Conservation (phyloP, 2,888 invertebrate genomes). For the Amphipyra tragopoginis region DNA sequence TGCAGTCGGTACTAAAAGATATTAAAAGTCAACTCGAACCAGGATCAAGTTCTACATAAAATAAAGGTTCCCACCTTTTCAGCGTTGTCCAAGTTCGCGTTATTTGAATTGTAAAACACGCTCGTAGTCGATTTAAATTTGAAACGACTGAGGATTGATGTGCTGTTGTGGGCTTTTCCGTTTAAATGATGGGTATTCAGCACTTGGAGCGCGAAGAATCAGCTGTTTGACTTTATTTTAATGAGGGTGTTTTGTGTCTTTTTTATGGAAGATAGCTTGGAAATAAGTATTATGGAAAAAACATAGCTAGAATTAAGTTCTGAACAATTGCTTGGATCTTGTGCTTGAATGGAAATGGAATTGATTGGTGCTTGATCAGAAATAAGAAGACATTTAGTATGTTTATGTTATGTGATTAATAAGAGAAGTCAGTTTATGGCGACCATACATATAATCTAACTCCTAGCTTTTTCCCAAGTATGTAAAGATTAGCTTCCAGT, state of each 20-base stretch:
- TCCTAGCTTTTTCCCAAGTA: no score
- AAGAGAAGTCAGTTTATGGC: no score
- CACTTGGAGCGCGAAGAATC: conserved; percentile 24
- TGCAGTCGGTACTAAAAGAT: conserved; percentile 59
- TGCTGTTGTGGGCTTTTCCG: conserved; percentile 52
- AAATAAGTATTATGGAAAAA: no score
- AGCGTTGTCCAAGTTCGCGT: conserved; percentile 66
- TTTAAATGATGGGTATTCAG: conserved; percentile 47
- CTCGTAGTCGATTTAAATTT: conserved; percentile 72
- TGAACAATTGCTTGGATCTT: no score
- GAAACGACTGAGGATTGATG: conserved; percentile 66
- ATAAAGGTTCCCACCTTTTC: conserved; percentile 74
- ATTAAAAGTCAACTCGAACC: conserved; percentile 73
- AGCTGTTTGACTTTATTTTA: conserved; percentile 11
- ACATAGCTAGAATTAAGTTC: no score
- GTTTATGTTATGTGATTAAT: no score
- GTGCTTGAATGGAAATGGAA: no score
- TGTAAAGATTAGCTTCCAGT: no score
- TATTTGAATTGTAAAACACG: conserved; percentile 79
- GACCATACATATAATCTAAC: no score
- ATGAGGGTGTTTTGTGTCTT: conserved; percentile 12
- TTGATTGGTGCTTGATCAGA: no score
- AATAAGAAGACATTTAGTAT: no score
- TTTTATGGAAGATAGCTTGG: background rate
- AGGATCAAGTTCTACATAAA: conserved; percentile 72